A percentile compares a stretch with the other conserved stretches of the same genome.
phyloP scores from a whole-genome alignment of 2,888 invertebrate genomes.

The Synergus itoensis region DNA sequence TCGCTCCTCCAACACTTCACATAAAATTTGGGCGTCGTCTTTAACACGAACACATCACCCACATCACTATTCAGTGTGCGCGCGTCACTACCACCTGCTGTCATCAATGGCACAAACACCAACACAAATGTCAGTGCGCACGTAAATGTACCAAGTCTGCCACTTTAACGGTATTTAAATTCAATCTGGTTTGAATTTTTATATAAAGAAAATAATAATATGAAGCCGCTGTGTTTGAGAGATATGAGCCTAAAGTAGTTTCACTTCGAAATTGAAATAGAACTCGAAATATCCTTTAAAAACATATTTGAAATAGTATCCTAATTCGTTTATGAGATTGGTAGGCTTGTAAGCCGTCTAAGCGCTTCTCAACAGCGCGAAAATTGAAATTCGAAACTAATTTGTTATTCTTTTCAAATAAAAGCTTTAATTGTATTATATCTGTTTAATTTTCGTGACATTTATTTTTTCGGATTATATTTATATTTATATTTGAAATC shows the following conservation, averaged over 20 bases:
- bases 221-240: not conserved
- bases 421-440: too few species aligned
- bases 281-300: not conserved
- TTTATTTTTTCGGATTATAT: too few species aligned
- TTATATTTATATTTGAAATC: too few species aligned
- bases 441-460: too few species aligned
- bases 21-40: slow-evolving; percentile 56
- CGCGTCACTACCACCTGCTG: too few species aligned
- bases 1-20: slow-evolving; percentile 6
- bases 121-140: too few species aligned
- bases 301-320: not conserved
- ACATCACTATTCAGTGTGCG: not conserved
- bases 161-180: not conserved
- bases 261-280: not conserved
- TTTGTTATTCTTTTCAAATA: too few species aligned
- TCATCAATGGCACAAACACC: too few species aligned
- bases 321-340: too few species aligned
- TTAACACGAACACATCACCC: slow-evolving; percentile 47
- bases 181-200: not conserved
- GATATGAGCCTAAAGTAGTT: not conserved
- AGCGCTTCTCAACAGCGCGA: not conserved
- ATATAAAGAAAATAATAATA: not conserved
- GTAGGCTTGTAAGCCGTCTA: too few species aligned
- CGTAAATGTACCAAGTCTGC: not conserved
- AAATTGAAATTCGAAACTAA: not conserved